Conservation (phyloP, 2,888 invertebrate species). For the Phlogophora meticulosa region DNA sequence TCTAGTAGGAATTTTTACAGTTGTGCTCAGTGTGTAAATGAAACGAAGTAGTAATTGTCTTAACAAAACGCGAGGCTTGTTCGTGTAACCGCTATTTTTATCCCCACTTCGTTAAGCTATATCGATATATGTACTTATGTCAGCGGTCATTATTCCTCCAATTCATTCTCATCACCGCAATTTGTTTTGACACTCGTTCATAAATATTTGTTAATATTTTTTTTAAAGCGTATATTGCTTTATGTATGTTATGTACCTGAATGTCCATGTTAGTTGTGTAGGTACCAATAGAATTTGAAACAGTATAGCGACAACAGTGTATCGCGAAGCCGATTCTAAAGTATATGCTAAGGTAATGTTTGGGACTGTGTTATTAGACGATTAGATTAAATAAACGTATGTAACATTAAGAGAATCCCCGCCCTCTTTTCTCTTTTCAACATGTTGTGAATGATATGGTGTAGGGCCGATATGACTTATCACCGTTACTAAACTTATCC, state of each 20-base stretch:
- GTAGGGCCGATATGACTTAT: constrained; percentile 52
- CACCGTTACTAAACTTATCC: constrained; percentile 55
- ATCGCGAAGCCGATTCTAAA: constrained; percentile 61
- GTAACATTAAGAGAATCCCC: constrained; percentile 72
- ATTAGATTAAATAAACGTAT: constrained; percentile 76
- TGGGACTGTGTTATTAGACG: constrained; percentile 88
- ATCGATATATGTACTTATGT: constrained; percentile 59
- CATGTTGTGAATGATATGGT: constrained; percentile 82
- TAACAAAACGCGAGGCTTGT: constrained; percentile 13
- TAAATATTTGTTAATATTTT: constrained; percentile 48
- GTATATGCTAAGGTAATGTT: constrained; percentile 77
- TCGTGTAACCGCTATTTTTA: constrained; percentile 65
- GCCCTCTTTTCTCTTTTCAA: constrained; percentile 90
- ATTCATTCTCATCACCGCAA: constrained; percentile 70
- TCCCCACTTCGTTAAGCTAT: constrained; percentile 61
- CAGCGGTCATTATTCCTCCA: constrained; percentile 63
- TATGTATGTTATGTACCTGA: constrained; percentile 83
- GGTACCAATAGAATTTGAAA: constrained; percentile 53
- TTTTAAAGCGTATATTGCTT: constrained; percentile 54
- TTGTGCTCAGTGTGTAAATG: constrained; percentile 6
- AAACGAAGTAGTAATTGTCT: constrained; percentile 2
- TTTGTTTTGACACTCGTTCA: constrained; percentile 60
- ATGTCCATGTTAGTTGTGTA: constrained; percentile 68
- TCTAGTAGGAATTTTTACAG: neutral
- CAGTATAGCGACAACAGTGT: constrained; percentile 45